Conservation (phyloP, 37 sponge, comb jelly and placozoan species). For the Axinella damicornis region DNA sequence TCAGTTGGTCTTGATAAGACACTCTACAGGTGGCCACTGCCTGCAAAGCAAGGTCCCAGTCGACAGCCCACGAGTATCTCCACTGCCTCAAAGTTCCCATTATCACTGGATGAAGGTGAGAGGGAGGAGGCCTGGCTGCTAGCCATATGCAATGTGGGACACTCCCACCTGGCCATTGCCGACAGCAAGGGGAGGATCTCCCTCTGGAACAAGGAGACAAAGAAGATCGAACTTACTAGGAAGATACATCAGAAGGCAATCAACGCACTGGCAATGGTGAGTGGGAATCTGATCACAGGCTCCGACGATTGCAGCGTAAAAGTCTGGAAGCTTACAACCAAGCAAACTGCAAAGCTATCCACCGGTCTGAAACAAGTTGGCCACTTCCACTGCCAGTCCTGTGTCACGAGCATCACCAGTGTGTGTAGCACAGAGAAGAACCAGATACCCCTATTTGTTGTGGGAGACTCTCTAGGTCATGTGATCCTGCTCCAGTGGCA, state of each 20-base stretch:
- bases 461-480: conserved; percentile 65
- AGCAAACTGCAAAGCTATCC: not conserved
- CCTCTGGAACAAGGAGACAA: conserved; percentile 48
- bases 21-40: conserved; percentile 31
- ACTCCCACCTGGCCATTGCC: conserved; percentile 40
- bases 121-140: conserved; percentile 48
- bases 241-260: conserved; percentile 65
- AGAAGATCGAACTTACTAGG: conserved; percentile 33
- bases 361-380: conserved; percentile 56
- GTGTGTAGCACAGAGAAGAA: conserved; percentile 25
- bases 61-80: not conserved
- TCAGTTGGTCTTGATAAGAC: conserved; percentile 49
- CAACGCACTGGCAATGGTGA: conserved; percentile 31
- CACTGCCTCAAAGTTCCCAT: conserved; percentile 4
- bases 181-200: conserved; percentile 67
- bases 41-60: not conserved
- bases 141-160: conserved; percentile 30
- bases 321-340: conserved; percentile 64
- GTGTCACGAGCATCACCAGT: conserved; percentile 39
- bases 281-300: conserved; percentile 62
- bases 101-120: conserved; percentile 5
- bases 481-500: conserved; percentile 64
- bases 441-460: conserved; percentile 36
- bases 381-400: conserved; percentile 75
- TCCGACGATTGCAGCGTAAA: conserved; percentile 87